A percentile compares a stretch with the other conserved stretches of the same genome.
Conservation (phyloP, 2,113 vertebrate genomes). For the Callionymus lyra region DNA sequence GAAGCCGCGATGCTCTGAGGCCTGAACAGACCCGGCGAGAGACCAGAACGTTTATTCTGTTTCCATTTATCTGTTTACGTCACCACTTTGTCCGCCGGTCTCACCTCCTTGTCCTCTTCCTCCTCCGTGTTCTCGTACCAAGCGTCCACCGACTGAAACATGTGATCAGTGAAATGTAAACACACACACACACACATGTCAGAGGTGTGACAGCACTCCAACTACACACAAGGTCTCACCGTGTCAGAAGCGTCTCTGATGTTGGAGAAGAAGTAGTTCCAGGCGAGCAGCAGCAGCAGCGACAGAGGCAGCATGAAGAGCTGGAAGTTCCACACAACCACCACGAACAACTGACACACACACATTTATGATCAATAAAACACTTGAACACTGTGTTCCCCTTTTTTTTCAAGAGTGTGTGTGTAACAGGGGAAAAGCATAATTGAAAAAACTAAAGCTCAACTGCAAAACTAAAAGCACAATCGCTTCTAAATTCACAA, state of each 20-base stretch:
- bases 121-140: conserved; percentile 55
- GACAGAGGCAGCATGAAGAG: conserved; percentile 86
- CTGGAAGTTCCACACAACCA: conserved; percentile 93
- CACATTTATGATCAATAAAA: neutral
- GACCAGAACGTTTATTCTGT: neutral
- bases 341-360: conserved; percentile 76
- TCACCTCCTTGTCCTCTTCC: conserved; percentile 54
- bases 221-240: conserved; percentile 66
- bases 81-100: conserved; percentile 14
- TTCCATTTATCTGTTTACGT: fast-evolving
- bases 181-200: neutral
- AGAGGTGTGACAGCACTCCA: too few relatives aligned
- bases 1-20: conserved; percentile 83
- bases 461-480: too few relatives aligned
- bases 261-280: conserved; percentile 80
- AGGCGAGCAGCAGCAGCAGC: conserved; percentile 76
- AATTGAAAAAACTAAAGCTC: too few relatives aligned
- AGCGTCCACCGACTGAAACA: conserved; percentile 38
- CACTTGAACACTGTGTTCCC: too few relatives aligned
- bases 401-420: too few relatives aligned
- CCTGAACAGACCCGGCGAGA: conserved; percentile 57
- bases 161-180: too few relatives aligned
- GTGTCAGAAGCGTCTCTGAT: conserved; percentile 71
- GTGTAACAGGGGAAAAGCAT: too few relatives aligned
- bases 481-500: too few relatives aligned